Evolutionary conservation across 2,797 vertebrate species (phyloP), one percentile per base, ranked within the genome.

Genomic region (Notamacropus eugenii): DNA sequence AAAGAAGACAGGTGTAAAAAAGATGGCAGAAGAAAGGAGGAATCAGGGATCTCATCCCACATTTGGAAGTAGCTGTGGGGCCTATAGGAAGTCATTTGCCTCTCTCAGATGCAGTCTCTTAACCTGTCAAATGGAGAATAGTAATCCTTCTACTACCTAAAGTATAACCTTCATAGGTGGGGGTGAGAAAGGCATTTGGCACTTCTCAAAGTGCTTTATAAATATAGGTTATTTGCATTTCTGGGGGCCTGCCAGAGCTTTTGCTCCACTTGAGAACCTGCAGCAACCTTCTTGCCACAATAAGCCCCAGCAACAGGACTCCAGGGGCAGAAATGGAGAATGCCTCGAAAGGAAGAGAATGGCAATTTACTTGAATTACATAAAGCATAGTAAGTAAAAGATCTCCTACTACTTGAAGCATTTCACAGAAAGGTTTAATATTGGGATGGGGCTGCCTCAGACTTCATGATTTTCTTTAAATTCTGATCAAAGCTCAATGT

Each of bases 401-500:
- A 58, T 82, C 24, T 93, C 24, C 54, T 91, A 55, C 5, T 16
- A 74, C 16, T 92, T 2, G 52, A 97, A 90, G 40, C 62, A 9
- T 91, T 90, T n/a, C 50, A 58, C 0, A 90, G 91, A 50, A 93
- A 94, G n/a, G n/a, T 55, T 16, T 67, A 19, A 46, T n/a, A 4
- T 90, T 46, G 59, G 82, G 90, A 96, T 52, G 67, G 3, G 27
- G 59, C 10, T 95, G 92, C 5, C 74, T 67, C 22, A 94, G 62
- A 93, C 91, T 95, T 28, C 12, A 54, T 46, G 27, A 91, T 55
- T 95, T 91, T 90, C 54, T 93, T 31, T n/a, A 57, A 95, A 91
- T 97, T 95, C 93, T 92, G 96, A 40, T 92, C 90, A 95, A 94
- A 93, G 74, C 82, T 93, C 93, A 92, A 28, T 40, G 46, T 50